phyloP scores from a whole-genome alignment of 2,888 invertebrate species.

The Coleophora deauratella region DNA sequence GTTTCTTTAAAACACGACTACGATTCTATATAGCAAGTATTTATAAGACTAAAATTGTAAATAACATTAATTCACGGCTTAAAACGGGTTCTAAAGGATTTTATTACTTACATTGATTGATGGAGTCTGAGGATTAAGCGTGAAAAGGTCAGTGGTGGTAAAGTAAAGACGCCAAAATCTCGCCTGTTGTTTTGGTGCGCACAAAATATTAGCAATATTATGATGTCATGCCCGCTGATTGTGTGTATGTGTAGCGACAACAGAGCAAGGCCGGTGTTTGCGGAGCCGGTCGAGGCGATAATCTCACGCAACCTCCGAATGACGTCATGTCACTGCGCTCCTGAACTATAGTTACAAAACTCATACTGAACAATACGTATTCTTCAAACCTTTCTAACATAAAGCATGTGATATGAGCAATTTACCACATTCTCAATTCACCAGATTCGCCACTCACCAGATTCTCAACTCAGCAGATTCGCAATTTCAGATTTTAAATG shows the following conservation, averaged over 20 bases:
- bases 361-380: slow-evolving; percentile 1
- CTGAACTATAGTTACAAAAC: background rate
- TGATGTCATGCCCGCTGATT: slow-evolving; percentile 55
- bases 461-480: no score
- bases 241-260: slow-evolving; percentile 35
- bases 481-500: no score
- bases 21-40: background rate
- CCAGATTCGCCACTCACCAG: no score
- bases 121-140: background rate
- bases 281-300: slow-evolving; percentile 32
- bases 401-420: no score
- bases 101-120: background rate
- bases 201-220: slow-evolving; percentile 34
- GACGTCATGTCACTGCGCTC: slow-evolving; percentile 38
- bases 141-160: slow-evolving; percentile 20
- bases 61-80: background rate
- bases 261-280: slow-evolving; percentile 48
- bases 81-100: no score
- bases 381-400: no score
- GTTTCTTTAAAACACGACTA: background rate
- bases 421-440: no score
- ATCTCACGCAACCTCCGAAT: slow-evolving; percentile 52
- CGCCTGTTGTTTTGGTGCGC: slow-evolving; percentile 18
- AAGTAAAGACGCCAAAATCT: slow-evolving; percentile 22
- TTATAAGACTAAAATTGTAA: background rate